Conservation (phyloP, 2,888 invertebrate species). For the Hymenopus coronatus region DNA sequence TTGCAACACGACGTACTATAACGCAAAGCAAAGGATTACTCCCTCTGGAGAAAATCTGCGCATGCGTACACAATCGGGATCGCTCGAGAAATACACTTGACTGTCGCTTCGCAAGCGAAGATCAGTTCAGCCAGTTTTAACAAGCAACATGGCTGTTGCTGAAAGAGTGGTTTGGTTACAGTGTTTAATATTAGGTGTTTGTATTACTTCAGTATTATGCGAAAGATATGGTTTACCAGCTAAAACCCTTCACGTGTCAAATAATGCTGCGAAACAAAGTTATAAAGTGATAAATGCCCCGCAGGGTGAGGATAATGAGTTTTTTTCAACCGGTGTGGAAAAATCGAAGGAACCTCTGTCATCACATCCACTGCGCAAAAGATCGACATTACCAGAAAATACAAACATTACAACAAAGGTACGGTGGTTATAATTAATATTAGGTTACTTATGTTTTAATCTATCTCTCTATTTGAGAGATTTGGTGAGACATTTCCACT, state of each 20-base stretch:
- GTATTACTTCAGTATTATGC: background rate
- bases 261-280: background rate
- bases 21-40: no score
- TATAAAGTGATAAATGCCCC: background rate
- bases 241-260: slow-evolving; percentile 26
- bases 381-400: background rate
- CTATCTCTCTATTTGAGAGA: no score
- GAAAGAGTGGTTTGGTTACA: background rate
- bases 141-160: slow-evolving; percentile 25
- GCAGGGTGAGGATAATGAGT: background rate
- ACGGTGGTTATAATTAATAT: background rate
- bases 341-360: background rate
- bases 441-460: background rate
- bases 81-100: background rate
- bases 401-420: slow-evolving; percentile 13
- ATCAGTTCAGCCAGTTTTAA: background rate
- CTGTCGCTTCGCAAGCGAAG: background rate
- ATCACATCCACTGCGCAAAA: slow-evolving; percentile 2
- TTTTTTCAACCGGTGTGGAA: background rate
- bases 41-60: background rate
- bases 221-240: slow-evolving; percentile 27
- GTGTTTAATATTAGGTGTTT: slow-evolving; percentile 2
- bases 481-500: background rate
- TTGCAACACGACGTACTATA: no score
- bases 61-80: background rate